Conservation (phyloP, 2,888 invertebrate species). For the Drosophila cyrtoloma region DNA sequence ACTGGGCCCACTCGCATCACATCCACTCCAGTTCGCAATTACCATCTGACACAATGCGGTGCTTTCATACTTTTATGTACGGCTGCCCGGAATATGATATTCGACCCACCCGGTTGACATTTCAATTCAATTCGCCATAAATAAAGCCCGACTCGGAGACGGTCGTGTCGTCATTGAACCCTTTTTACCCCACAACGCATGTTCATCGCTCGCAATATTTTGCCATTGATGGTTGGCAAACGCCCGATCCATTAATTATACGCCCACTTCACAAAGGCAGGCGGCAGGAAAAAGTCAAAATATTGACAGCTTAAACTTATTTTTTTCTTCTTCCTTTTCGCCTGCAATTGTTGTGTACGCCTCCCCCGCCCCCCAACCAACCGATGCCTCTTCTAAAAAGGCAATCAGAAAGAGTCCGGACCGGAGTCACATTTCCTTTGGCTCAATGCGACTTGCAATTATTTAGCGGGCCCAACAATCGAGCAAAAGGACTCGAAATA, state of each 20-base stretch:
- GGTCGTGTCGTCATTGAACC: conserved; percentile 46
- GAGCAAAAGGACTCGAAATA: conserved; percentile 58
- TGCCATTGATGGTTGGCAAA: conserved; percentile 65
- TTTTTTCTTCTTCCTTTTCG: conserved; percentile 39
- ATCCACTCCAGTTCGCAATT: conserved; percentile 49
- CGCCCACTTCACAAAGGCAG: conserved; percentile 79
- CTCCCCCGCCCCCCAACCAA: neutral
- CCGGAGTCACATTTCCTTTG: conserved; percentile 35
- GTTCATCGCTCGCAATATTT: conserved; percentile 69
- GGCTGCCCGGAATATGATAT: conserved; percentile 67
- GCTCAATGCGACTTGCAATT: conserved; percentile 69
- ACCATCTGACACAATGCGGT: conserved; percentile 61
- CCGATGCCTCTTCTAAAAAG: conserved; percentile 4
- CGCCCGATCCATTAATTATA: conserved; percentile 79
- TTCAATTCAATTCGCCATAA: conserved; percentile 79
- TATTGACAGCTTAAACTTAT: conserved; percentile 82
- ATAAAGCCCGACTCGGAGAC: conserved; percentile 72
- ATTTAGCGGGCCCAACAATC: conserved; percentile 70
- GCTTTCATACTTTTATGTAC: conserved; percentile 56
- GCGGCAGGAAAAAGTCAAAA: conserved; percentile 81
- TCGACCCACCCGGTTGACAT: conserved; percentile 78
- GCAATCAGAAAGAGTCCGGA: conserved; percentile 22
- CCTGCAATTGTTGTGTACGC: conserved; percentile 57
- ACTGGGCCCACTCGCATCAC: conserved; percentile 2
- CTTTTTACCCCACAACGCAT: conserved; percentile 58